Conservation (phyloP, 1,140 invertebrate genomes). For the Conus betulinus region DNA sequence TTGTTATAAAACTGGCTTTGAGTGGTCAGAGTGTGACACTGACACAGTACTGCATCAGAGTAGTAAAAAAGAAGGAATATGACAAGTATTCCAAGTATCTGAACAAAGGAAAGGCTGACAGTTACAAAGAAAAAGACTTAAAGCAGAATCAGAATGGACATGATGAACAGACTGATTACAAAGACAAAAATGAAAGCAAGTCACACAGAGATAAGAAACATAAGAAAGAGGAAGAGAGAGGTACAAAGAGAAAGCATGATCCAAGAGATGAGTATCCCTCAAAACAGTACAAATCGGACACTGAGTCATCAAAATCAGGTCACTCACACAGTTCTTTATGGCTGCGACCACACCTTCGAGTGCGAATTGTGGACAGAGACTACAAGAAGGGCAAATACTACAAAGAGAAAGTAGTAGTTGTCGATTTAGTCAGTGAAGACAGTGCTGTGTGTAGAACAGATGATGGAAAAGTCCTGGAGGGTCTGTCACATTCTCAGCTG, state of each 20-base stretch:
- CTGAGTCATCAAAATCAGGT: background rate
- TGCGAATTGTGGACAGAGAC: conserved; percentile 72
- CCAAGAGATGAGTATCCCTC: background rate
- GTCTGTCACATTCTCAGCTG: conserved; percentile 68
- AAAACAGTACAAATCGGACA: conserved; percentile 35
- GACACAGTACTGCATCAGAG: conserved; percentile 85
- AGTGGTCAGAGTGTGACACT: conserved; percentile 83
- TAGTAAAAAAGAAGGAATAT: conserved; percentile 87
- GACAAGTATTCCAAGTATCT: conserved; percentile 84
- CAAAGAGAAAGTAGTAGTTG: conserved; percentile 74
- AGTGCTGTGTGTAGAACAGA: conserved; percentile 74
- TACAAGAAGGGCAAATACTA: conserved; percentile 75
- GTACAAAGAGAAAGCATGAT: conserved; percentile 40
- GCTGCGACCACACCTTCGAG: conserved; percentile 72
- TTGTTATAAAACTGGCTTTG: conserved; percentile 87
- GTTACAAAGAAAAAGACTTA: conserved; percentile 65
- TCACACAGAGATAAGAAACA: conserved; percentile 32
- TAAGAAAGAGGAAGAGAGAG: conserved; percentile 36
- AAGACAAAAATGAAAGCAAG: background rate
- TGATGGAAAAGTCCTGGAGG: conserved; percentile 72
- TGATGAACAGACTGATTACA: conserved; percentile 15
- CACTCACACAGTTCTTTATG: conserved; percentile 51
- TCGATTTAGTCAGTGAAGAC: conserved; percentile 70
- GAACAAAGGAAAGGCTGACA: conserved; percentile 70
- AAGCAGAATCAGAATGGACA: conserved; percentile 35